Evolutionary conservation across 2,113 vertebrate genomes (phyloP), one percentile per base, ranked within the genome.

Genomic region (Oncorhynchus clarkii): DNA sequence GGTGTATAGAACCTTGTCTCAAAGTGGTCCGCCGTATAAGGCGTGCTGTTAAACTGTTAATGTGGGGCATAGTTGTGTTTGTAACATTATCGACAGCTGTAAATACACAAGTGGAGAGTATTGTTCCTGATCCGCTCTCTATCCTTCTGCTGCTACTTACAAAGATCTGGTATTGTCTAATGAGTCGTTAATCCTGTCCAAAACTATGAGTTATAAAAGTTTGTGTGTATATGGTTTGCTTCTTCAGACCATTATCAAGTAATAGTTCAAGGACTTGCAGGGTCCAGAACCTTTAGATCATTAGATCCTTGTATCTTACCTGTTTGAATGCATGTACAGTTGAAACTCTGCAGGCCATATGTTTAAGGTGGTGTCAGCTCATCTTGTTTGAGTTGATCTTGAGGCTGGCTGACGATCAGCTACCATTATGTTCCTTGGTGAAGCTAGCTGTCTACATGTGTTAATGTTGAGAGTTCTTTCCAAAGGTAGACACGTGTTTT

Each of bases 191-290:
- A 59, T 67, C 24, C 7, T 68, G 34, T 69, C n/a, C 67, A 69
- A 34, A 69, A 27, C 18, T 39, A 73, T 39, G 59, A n/a, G 3
- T 34, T 54, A 34, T 34, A 66, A 34, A 34, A n/a, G 45, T 79
- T 34, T 82, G 75, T 83, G 70, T 83, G 77, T 76, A 18, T 80
- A 70, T 77, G 67, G 82, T 79, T 64, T 70, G 66, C 34, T 59
- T n/a, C 1, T 45, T 57, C 49, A 76, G 49, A 72, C 31, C 13
- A 69, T 39, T 76, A 76, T 81, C 83, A 80, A 77, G 76, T 78
- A 73, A 73, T 29, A 64, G 70, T 34, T 45, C 67, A 20, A 57
- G 24, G 6, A 57, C 70, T 57, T 59, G 13, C 67, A 71, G 67
- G 67, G 67, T n/a, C 31, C 29, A 4, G 29, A 20, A 39, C 59